Base-by-base conservation (phyloP, 2,888 invertebrate genomes). In the Eilema depressum region DNA sequence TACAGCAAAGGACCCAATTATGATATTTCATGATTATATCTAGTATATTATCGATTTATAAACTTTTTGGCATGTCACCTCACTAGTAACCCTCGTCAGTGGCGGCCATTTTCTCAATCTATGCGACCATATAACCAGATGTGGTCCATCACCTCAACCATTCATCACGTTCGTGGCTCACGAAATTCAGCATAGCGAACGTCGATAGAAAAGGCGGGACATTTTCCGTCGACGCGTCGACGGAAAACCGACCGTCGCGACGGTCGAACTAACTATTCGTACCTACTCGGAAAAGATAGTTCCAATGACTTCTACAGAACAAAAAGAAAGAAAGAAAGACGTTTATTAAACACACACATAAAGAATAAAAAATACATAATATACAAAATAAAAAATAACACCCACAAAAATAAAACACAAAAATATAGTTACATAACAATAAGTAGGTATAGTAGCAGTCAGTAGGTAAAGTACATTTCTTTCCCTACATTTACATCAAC, bases 111-210 rank as follows among this genome's bases (percentile, higher is more conserved):
- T 63, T 63, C 26, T 25, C 41, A 41, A 41, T 25, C 41, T 41
- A 26, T 4, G 26, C 63, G 33, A 41, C 63, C 41, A 25, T 41
- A 63, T 41, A 63, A 63, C 63, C 63, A 63, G 41, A 41, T 26
- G 41, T 26, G 63, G 41, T 41, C 33, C 26, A 41, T 63, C 41
- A 41, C 26, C 26, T 26, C 25, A 25, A 26, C 37, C 41, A 63
- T 41, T 59, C 59, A 28, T 59, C 26, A 41, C 41, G 26, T 14
- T 3, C 11, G 20, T 41, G 41, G 41, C 20, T 26, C 20, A 47
- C 20, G 47, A 47, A 47, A 12, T 47, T 20, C 20, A 47, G 47
- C 20, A 47, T 8, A n/a, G 20, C 7, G 2, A 5, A 20, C 20
- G 53, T 53, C 53, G 53, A 53, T 53, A 8, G 8, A 53, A n/a